Evolutionary conservation across 2,888 invertebrate genomes (phyloP).

Genomic region (Eupithecia centaureata): DNA sequence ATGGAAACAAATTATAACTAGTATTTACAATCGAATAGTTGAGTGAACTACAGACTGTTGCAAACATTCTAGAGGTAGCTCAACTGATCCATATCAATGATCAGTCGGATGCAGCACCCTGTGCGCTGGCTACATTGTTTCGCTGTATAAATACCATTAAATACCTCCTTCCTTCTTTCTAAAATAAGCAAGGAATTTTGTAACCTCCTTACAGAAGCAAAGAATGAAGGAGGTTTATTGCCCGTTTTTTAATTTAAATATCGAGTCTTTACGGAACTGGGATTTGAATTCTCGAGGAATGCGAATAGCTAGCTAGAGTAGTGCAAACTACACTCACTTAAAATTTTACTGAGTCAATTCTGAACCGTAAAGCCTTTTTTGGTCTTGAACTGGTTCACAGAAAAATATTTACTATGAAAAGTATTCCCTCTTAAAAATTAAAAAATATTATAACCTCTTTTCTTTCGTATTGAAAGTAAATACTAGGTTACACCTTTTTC

Average conservation of each 20-base stretch:
- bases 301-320: background rate
- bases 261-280: background rate
- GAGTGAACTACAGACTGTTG: too few relatives aligned
- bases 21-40: too few relatives aligned
- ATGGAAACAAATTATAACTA: too few relatives aligned
- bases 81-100: too few relatives aligned
- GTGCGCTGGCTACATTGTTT: too few relatives aligned
- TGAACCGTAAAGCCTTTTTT: background rate
- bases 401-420: conserved; percentile 4
- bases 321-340: background rate
- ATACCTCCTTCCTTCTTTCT: too few relatives aligned
- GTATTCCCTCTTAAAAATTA: background rate
- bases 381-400: background rate
- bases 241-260: background rate
- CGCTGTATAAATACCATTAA: too few relatives aligned
- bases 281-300: background rate
- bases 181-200: background rate
- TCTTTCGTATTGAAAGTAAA: conserved; percentile 1
- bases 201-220: background rate
- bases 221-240: background rate
- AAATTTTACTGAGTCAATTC: background rate
- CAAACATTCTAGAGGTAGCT: too few relatives aligned
- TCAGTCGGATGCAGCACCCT: too few relatives aligned
- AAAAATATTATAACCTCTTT: background rate
- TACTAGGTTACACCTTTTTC: background rate